A percentile compares a stretch with the other conserved stretches of the same genome.
These are phyloP conservation scores for Malurus splendens DNA, from an alignment of 2,797 vertebrate genomes.

Conservation along the genomic window DNA sequence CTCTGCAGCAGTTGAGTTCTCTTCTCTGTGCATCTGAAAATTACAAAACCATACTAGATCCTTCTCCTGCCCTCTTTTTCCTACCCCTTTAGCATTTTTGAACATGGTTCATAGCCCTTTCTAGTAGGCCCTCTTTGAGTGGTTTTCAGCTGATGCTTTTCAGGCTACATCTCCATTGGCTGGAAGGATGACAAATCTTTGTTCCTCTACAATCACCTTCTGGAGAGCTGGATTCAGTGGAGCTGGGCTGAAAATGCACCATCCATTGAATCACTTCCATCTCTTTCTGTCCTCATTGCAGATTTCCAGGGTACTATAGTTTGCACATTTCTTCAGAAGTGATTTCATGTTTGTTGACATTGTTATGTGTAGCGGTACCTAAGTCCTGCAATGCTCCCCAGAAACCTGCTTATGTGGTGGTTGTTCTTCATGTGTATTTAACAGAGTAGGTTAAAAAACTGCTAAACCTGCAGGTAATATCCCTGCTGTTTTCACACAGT, in stretches of 20 bases:
- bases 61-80: background rate
- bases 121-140: background rate
- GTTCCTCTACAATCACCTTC: background rate
- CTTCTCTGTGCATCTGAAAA: background rate
- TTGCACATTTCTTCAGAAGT: background rate
- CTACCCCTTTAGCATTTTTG: background rate
- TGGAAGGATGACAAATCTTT: background rate
- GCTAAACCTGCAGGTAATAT: background rate
- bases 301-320: background rate
- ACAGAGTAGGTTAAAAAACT: background rate
- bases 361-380: background rate
- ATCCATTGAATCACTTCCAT: accelerated
- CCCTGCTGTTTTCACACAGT: background rate
- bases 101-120: background rate
- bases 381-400: background rate
- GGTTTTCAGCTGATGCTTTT: background rate
- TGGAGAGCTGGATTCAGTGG: background rate
- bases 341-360: background rate
- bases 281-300: background rate
- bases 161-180: background rate
- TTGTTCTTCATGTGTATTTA: background rate
- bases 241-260: background rate
- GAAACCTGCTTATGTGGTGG: background rate
- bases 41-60: background rate
- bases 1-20: background rate